Base-by-base conservation (phyloP, 2,888 invertebrate species). In the Cyclophora albipunctata region DNA sequence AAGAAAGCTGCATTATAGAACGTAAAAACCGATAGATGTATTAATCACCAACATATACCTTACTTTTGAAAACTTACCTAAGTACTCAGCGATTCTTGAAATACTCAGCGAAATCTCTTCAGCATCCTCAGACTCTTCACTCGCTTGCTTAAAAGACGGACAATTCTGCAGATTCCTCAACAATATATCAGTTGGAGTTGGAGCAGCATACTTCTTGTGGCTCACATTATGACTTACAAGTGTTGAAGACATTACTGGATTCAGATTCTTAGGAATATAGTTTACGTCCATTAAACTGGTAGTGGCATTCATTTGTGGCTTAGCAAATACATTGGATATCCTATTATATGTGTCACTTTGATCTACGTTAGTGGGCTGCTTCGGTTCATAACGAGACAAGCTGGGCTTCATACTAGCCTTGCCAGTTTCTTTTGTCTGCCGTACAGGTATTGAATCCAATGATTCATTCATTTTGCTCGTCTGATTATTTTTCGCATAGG, bases 51-150 rank as follows among this genome's bases (percentile, higher is more conserved):
- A n/a, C n/a, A n/a, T n/a, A n/a, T n/a, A 20, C 20, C 20, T 20
- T 20, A 20, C 20, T 1, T 2, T 20, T 20, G 20, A 20, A 20
- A 20, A 20, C 75, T 71, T 66, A 86, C 87, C 82, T 44, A 88
- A 67, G 64, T 76, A 82, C 59, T 84, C 84, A 40, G 81, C 82
- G 62, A 88, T 87, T 59, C 77, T 83, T 0, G 87, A 86, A 54
- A 86, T 71, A 54, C 84, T 86, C 34, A 87, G 59, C 2, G 87
- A 87, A 62, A 78, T 76, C 40, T 85, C 84, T 1, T 65, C 69
- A 0, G 81, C 75, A 3, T 67, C 72, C 46, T 79, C 81, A 5
- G 78, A 78, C 34, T 86, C 84, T 6, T 83, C 82, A 2, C 63
- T 58, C 2, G 63, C 63, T 40, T 74, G 46, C 45, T 66, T 66